These are phyloP conservation scores for Gambelia wislizenii DNA, from an alignment of 2,797 vertebrate species.

Conservation along the genomic window DNA sequence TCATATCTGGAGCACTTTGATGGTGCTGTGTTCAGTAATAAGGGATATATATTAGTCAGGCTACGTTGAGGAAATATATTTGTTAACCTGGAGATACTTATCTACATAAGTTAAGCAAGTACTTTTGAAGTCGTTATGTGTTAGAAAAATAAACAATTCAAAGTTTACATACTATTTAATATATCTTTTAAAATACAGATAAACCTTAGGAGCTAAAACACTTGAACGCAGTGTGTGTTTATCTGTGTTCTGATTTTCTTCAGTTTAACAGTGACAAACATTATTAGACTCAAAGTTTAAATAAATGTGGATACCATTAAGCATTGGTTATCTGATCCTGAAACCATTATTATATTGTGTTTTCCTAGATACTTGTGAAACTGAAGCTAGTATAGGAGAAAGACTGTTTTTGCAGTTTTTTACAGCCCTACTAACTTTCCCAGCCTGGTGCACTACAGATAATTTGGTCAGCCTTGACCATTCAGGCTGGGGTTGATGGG, in stretches of 20 bases:
- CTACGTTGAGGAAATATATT: conserved; percentile 35
- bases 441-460: background rate
- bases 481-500: background rate
- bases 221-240: conserved; percentile 14
- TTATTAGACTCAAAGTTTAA: background rate
- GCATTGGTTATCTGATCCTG: background rate
- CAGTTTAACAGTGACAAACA: conserved; percentile 2
- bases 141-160: conserved; percentile 51
- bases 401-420: background rate
- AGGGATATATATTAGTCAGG: conserved; percentile 11
- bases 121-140: conserved; percentile 50
- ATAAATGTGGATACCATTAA: background rate
- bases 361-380: background rate
- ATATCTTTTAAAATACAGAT: conserved; percentile 35
- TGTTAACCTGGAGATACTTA: conserved; percentile 54
- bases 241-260: conserved; percentile 13
- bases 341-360: background rate
- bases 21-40: background rate
- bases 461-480: background rate
- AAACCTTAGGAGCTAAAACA: background rate
- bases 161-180: conserved; percentile 46
- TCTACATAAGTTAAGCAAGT: conserved; percentile 45
- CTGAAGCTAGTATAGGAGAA: background rate
- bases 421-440: background rate
- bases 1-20: background rate